phyloP scores from a whole-genome alignment of 2,797 vertebrate genomes.

The Falco peregrinus region DNA sequence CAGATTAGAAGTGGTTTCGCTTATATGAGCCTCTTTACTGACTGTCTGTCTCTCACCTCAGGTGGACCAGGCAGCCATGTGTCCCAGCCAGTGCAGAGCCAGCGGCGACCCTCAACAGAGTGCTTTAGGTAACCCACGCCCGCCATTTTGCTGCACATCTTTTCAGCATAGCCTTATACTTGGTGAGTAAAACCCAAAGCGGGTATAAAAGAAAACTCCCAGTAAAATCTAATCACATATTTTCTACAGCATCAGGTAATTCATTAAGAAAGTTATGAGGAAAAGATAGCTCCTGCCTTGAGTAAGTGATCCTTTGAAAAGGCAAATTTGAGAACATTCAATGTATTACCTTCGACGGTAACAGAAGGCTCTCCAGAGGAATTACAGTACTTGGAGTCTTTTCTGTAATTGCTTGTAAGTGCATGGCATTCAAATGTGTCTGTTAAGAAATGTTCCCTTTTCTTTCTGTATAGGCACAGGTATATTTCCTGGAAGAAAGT shows the following conservation, averaged over 20 bases:
- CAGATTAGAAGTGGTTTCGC: not conserved
- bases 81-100: not conserved
- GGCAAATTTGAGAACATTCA: not conserved
- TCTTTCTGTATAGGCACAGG: not conserved
- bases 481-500: not conserved
- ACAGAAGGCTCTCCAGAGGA: not conserved
- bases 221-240: not conserved
- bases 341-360: not conserved
- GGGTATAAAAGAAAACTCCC: not conserved
- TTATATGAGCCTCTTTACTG: not conserved
- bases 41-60: not conserved
- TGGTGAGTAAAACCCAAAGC: not conserved
- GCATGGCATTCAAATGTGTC: not conserved
- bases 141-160: accelerated
- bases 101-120: not conserved
- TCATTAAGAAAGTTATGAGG: not conserved
- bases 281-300: not conserved
- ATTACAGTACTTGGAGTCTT: not conserved
- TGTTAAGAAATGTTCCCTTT: not conserved
- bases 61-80: accelerated
- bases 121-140: accelerated
- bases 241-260: not conserved
- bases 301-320: not conserved
- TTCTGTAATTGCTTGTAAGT: not conserved
- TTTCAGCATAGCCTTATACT: not conserved